Percentiles rank a stretch among this genome's conserved stretches.
Conservation (phyloP, 2,797 vertebrate species). For the Prionace glauca region DNA sequence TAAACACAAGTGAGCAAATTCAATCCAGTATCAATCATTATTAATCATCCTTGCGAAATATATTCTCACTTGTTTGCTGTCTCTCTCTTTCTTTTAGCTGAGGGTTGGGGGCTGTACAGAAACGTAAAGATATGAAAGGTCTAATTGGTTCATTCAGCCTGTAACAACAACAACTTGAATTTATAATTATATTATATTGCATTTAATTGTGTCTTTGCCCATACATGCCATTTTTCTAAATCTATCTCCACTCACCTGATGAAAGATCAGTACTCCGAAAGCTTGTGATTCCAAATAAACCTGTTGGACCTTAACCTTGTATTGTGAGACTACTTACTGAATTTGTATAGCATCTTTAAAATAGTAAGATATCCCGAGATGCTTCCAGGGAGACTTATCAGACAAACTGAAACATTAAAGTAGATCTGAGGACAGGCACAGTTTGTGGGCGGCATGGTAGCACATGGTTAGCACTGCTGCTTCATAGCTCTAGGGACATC, state of each 20-base stretch:
- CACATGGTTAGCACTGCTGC: no score
- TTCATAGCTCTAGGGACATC: no score
- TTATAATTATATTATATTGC: no score
- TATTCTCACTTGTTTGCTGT: background rate
- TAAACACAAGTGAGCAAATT: background rate
- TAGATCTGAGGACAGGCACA: background rate
- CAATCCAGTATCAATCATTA: constrained; percentile 1
- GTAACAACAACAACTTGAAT: background rate
- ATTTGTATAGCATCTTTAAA: background rate
- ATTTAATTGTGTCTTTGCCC: no score
- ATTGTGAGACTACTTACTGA: no score
- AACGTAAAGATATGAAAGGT: background rate
- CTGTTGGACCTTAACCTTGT: no score
- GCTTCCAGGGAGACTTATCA: background rate
- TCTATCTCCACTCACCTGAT: no score
- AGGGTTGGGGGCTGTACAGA: background rate
- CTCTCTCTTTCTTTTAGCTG: background rate
- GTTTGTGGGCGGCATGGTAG: no score
- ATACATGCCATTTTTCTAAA: no score
- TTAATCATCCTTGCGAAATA: background rate
- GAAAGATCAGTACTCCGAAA: no score
- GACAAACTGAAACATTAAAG: background rate
- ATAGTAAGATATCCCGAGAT: background rate
- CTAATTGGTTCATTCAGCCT: background rate
- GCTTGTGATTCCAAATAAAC: no score